These are phyloP conservation scores for Coracias cyanogaster DNA, from an alignment of 2,797 vertebrate species.

Conservation along the genomic window DNA sequence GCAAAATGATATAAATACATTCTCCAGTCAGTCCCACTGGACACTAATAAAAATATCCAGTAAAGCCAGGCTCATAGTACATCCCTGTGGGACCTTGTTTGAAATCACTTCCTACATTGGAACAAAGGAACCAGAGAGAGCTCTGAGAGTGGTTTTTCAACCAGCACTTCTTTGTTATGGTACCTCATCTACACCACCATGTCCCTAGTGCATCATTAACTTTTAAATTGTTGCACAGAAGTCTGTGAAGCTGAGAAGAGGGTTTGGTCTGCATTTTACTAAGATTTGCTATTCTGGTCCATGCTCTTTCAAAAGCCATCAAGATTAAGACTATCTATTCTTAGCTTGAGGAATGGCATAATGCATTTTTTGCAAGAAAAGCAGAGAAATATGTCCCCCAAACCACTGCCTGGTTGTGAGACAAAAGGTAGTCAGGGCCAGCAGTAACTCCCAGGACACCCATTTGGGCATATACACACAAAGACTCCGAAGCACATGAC, in stretches of 20 bases:
- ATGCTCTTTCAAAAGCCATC: constrained; percentile 22
- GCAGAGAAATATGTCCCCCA: not conserved
- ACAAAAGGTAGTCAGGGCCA: not conserved
- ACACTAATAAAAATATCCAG: not conserved
- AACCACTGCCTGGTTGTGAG: not conserved
- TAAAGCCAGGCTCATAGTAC: not conserved
- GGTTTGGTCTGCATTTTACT: constrained; percentile 12
- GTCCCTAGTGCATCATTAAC: constrained; percentile 34
- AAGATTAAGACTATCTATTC: constrained; percentile 10
- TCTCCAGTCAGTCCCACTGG: not conserved
- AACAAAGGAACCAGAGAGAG: not conserved
- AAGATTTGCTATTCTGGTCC: not conserved
- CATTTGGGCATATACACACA: not conserved
- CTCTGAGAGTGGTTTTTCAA: constrained; percentile 17
- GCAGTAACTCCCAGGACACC: not conserved
- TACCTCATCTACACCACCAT: not conserved
- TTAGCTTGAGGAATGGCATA: not conserved
- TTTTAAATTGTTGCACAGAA: constrained; percentile 17
- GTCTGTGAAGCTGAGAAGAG: not conserved
- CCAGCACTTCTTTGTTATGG: not conserved
- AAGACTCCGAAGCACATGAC: not conserved
- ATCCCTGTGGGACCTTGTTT: not conserved
- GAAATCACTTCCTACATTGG: constrained; percentile 21
- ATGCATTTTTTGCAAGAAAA: not conserved
- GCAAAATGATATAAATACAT: not conserved